Evolutionary conservation across 2,113 vertebrate species (phyloP).

Genomic region (Halichoerus grypus): DNA sequence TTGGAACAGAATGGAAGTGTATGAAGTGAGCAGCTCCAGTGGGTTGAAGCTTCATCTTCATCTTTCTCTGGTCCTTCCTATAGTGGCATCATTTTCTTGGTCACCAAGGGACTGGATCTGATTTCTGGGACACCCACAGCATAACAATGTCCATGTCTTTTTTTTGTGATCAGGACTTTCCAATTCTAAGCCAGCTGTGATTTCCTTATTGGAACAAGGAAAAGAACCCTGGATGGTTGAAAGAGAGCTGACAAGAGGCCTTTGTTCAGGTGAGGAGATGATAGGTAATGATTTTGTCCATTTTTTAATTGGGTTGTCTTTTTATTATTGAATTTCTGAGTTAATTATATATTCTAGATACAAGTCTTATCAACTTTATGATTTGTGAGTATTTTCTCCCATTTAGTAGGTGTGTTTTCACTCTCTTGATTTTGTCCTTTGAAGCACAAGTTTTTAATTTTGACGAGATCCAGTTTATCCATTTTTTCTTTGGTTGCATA

Average conservation of each 20-base stretch:
- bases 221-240: constrained; percentile 66
- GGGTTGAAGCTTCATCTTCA: constrained; percentile 19
- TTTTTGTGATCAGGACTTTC: constrained; percentile 68
- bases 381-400: neutral
- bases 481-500: neutral
- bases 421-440: neutral
- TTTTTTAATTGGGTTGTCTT: neutral
- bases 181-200: constrained; percentile 63
- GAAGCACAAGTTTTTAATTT: neutral
- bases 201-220: constrained; percentile 69
- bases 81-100: constrained; percentile 4
- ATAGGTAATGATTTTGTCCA: neutral
- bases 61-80: neutral
- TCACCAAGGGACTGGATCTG: constrained; percentile 20
- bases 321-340: neutral
- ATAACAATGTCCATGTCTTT: constrained; percentile 63
- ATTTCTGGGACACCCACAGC: neutral
- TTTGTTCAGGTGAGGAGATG: constrained; percentile 62
- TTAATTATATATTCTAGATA: neutral
- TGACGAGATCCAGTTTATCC: neutral
- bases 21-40: neutral
- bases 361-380: neutral
- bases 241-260: constrained; percentile 8
- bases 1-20: constrained; percentile 43
- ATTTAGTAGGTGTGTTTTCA: neutral